Evolutionary conservation across 2,888 invertebrate genomes (phyloP), one percentile per base, ranked within the genome.

Genomic region (Stegophylla sp.): DNA sequence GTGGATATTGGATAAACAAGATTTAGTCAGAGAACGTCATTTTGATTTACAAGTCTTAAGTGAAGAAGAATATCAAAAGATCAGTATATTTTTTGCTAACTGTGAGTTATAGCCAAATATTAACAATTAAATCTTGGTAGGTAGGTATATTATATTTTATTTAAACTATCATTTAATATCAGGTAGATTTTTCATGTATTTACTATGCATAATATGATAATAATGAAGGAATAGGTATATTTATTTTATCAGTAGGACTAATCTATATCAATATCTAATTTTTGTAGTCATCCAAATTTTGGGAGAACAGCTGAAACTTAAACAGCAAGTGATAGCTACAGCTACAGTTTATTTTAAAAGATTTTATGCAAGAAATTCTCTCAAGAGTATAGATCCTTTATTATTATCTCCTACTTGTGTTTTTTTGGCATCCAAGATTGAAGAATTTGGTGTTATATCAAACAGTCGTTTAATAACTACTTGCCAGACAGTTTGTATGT

Each of bases 291-390:
- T 94, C 84, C 93, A 94, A 87, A 92, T 95, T 69, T 88, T 99
- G 53, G 98, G 98, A 17, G 98, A 98, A 86, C 96, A 96, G 86
- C 87, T 98, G 48, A 98, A 98, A 87, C 90, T 98, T 41, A 90
- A 97, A 17, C 98, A 99, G 86, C 99, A 99, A 90, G 98, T 99
- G 0, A 98, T 99, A 85, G 98, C 98, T 1, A 98, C 98, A 10
- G 98, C 98, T 0, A 98, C 97, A 17, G 96, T 98, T 2, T 99
- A 98, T 87, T 98, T 99, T 86, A 97, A 97, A 87, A 89, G 98
- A 83, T 99, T 98, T 88, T 99, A 98, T 88, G 95, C 94, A 28
- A 90, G 95, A 83, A 98, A 98, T 87, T 98, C 98, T 0, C 88
- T 99, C 74, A 97, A 96, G 88, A 96, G 96, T 86, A 96, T 99